Base-by-base conservation (phyloP, 2,113 vertebrate genomes). In the Amphiprion percula region DNA sequence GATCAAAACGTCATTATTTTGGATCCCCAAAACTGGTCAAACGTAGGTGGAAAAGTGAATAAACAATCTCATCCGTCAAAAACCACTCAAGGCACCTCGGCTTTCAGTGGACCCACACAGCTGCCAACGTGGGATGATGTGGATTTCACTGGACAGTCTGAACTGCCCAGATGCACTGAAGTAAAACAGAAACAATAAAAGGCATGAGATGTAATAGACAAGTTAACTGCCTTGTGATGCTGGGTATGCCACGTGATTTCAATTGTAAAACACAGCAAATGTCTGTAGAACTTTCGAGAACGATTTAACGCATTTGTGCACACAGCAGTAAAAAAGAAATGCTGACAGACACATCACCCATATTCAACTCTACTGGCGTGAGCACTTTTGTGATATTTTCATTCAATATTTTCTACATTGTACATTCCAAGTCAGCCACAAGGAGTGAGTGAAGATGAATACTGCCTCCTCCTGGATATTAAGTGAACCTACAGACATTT, bases 401-500 rank as follows among this genome's bases (percentile, higher is more conserved):
- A 58, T 37, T 65, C 1, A 7, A 66, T 62, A 39, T 39, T 68
- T 64, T 67, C 10, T 19, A 55, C 11, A 12, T 0, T 26, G 10
- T 37, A 67, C 9, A 10, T 46, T 49, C 62, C 2, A 26, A 68
- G 17, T 24, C 5, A 1, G 6, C n/a, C 14, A 41, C 24, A 41
- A 26, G 28, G 65, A 49, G 2, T 0, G 10, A 65, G 9, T 26
- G 15, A 87, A 70, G 68, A 62, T 49, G 63, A 79, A 83, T 19
- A 44, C 66, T 87, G 85, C 87, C 88, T 47, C 71, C 91, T 71
- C 0, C 69, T 91, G 92, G 85, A 56, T 19, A 19, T 21, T 15
- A 66, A 21, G 33, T 23, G 41, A 74, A 64, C 15, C 10, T 33
- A 68, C 65, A 76, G 12, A 37, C 39, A 24, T 30, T 19, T 0